Base-by-base conservation (phyloP, 2,797 vertebrate genomes). In the Bufotes viridis region DNA sequence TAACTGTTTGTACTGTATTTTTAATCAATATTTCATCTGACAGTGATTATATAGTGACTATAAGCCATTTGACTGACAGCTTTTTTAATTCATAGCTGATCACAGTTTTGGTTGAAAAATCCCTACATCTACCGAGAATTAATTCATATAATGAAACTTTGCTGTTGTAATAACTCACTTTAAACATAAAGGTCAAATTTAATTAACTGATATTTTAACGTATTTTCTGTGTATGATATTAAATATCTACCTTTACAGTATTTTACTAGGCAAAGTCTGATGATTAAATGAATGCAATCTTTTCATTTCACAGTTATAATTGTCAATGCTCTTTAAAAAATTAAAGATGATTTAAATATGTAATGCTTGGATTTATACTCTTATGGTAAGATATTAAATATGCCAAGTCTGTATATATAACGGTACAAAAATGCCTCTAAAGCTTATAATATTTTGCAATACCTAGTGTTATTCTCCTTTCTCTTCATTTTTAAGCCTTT, bases 151-250 rank as follows among this genome's bases (percentile, higher is more conserved):
- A 65, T 55, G 49, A 85, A 76, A 86, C 51, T 75, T 85, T 74
- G 18, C 42, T 67, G 51, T 78, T 79, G 51, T 55, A 78, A 67
- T 61, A 53, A 78, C 42, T 70, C 7, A 55, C 81, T 87, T 81
- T 49, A 51, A 87, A 70, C 67, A 24, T 79, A 80, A 79, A 86
- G 61, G 84, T 79, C 63, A 75, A 53, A 49, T 42, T 76, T 22
- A 61, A 74, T 74, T 74, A 74, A 74, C 15, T 74, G 34, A 74
- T 74, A 42, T 49, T 74, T 74, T 20, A 74, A 74, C 70, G 49
- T 0, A 20, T 74, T 74, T 74, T 74, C 34, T 49, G 61, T 80
- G 26, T 61, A 20, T 80, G 10, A 61, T 80, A 34, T 61, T 80
- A 18, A 11, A 79, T 17, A 9, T 18, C 26, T n/a, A 0, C 55